Evolutionary conservation across 2,888 invertebrate genomes (phyloP), one percentile per base, ranked within the genome.

Genomic region (Teleiodes luculella): DNA sequence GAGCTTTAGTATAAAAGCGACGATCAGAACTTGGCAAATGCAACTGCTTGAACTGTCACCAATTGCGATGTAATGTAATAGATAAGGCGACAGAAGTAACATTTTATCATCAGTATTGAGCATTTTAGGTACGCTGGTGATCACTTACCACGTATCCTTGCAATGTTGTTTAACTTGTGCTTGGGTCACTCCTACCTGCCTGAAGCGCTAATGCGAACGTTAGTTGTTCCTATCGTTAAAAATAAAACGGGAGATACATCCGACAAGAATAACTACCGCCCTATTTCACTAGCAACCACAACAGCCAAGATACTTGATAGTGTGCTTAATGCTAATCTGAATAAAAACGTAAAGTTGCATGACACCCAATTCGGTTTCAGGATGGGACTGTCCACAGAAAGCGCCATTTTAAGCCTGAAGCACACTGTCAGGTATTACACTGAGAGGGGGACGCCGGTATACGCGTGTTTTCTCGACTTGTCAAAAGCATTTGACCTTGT

Each of bases 201-300:
- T 30, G 30, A 4, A 30, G 30, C 4, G 4, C 30, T 30, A 30
- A 30, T 30, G 8, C 4, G 8, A 30, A 30, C 30, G 5, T 6
- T 8, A 4, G 30, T 30, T 6, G 30, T 30, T 8, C 30, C 30
- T 4, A 57, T 62, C 5, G 35, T 59, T 14, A 62, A 64, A 48
- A 62, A 62, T 20, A 58, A 54, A 43, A 62, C 61, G 1, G 60
- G 62, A n/a, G 59, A 62, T 39, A 13, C 46, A 2, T 48, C 48
- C 2, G 56, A 58, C 28, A 24, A 35, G 35, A 30, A 33, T 0
- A 63, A 63, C 35, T 63, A 63, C 20, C 55, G 61, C 18, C 61
- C 59, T 3, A 62, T 62, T 6, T 64, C 61, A 1, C 45, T 62
- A 8, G 62, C 64, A 11, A 62, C 62, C 24, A 51, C 62, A 8